Evolutionary conservation across 1,140 invertebrate genomes (phyloP).

Genomic region (Drosophila sucinea): DNA sequence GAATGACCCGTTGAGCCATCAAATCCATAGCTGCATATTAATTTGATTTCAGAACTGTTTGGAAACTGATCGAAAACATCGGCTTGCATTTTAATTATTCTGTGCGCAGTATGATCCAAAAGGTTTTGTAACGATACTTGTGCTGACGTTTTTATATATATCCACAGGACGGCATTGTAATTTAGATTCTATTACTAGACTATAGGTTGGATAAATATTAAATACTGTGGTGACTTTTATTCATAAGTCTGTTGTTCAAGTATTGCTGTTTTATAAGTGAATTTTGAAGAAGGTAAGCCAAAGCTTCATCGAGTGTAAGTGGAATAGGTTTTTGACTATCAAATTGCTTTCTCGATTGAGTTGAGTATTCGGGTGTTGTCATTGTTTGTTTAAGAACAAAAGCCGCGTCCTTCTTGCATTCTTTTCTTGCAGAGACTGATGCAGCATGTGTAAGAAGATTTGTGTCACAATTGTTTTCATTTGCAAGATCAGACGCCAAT

Average conservation of each 20-base stretch:
- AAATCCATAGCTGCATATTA: constrained; percentile 38
- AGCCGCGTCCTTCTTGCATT: constrained; percentile 1
- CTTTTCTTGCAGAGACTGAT: constrained; percentile 27
- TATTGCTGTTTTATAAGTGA: constrained; percentile 34
- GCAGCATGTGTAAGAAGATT: constrained; percentile 22
- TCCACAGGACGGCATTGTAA: constrained; percentile 3
- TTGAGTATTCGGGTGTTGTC: constrained; percentile 23
- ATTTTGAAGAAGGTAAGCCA: constrained; percentile 24
- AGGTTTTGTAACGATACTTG: constrained; percentile 25
- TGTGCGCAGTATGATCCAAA: constrained; percentile 30
- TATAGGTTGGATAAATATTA: constrained; percentile 1
- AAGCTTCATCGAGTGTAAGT: constrained; percentile 26
- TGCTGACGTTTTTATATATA: constrained; percentile 19
- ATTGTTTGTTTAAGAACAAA: constrained; percentile 23
- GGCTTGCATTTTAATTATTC: constrained; percentile 25
- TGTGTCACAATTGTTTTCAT: too few relatives aligned
- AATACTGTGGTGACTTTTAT: constrained; percentile 22
- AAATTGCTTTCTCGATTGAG: constrained; percentile 18
- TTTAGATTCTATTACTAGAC: neutral
- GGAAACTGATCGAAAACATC: constrained; percentile 22
- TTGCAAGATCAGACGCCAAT: too few relatives aligned
- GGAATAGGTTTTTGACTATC: constrained; percentile 20
- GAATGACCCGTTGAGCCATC: constrained; percentile 28
- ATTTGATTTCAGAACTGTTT: constrained; percentile 20
- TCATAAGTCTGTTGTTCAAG: constrained; percentile 21